Percentiles rank a stretch among this genome's conserved stretches.
phyloP scores from a whole-genome alignment of 1,140 invertebrate species.

The Coptotermes formosanus region DNA sequence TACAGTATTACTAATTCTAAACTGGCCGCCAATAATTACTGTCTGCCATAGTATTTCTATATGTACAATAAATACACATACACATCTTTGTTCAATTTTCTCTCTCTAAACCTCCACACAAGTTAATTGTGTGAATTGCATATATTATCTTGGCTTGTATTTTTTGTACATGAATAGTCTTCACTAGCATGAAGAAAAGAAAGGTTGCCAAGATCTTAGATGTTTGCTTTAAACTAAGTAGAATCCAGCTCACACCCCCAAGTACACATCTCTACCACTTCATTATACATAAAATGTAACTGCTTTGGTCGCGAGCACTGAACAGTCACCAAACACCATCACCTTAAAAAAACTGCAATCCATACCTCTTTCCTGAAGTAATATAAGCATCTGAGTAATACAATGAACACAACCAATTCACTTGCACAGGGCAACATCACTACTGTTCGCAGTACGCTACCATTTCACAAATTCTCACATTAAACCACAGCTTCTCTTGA shows the following conservation, averaged over 20 bases:
- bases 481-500: background rate
- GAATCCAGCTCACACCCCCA: background rate
- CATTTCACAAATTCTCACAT: background rate
- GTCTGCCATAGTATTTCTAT: conserved; percentile 33
- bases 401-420: conserved; percentile 4
- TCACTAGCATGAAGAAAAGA: background rate
- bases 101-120: background rate
- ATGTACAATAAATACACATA: conserved; percentile 36
- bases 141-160: conserved; percentile 6
- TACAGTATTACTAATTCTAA: conserved; percentile 33
- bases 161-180: conserved; percentile 21
- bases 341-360: background rate
- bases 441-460: background rate
- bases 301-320: conserved; percentile 26
- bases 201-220: background rate
- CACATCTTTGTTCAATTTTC: conserved; percentile 23
- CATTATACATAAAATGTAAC: conserved; percentile 3
- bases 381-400: background rate
- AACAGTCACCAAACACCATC: conserved; percentile 10
- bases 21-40: conserved; percentile 34
- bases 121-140: background rate
- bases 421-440: background rate
- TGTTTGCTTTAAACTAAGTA: background rate
- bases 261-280: conserved; percentile 10
- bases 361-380: background rate